phyloP scores from a whole-genome alignment of 2,888 invertebrate genomes.

The Neria commutata region DNA sequence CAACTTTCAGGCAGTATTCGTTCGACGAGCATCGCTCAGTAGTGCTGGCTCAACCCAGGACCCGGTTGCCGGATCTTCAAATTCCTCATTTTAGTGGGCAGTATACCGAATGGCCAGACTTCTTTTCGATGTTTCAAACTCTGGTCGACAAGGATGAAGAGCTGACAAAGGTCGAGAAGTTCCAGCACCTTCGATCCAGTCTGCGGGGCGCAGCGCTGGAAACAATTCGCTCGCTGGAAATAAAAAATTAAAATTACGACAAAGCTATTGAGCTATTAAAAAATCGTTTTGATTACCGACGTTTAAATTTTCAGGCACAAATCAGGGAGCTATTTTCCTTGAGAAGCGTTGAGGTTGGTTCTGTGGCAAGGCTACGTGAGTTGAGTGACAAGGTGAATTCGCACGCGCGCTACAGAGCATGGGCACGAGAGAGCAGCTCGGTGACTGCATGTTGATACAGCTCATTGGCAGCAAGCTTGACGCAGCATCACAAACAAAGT shows the following conservation, averaged over 20 bases:
- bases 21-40: too few relatives aligned
- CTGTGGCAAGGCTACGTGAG: constrained; percentile 18
- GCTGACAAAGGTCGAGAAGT: constrained; percentile 19
- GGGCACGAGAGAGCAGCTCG: background rate
- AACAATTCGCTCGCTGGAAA: constrained; percentile 19
- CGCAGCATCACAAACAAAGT: constrained; percentile 13
- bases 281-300: too few relatives aligned
- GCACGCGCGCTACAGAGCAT: constrained; percentile 17
- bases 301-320: constrained; percentile 21
- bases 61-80: background rate
- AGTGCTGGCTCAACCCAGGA: too few relatives aligned
- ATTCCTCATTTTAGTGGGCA: background rate
- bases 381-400: too few relatives aligned
- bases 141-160: constrained; percentile 15
- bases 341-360: constrained; percentile 14
- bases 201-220: constrained; percentile 13
- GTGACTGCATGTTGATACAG: background rate
- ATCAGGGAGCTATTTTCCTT: constrained; percentile 18
- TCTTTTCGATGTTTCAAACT: constrained; percentile 16
- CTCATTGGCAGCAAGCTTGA: constrained; percentile 15
- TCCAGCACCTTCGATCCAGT: constrained; percentile 18
- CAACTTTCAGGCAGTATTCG: too few relatives aligned
- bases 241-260: too few relatives aligned
- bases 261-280: too few relatives aligned
- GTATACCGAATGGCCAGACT: constrained; percentile 13